A percentile compares a stretch with the other conserved stretches of the same genome.
These are phyloP conservation scores for Acanthurus leucopareius DNA, from an alignment of 2,797 vertebrate species.

Conservation along the genomic window DNA sequence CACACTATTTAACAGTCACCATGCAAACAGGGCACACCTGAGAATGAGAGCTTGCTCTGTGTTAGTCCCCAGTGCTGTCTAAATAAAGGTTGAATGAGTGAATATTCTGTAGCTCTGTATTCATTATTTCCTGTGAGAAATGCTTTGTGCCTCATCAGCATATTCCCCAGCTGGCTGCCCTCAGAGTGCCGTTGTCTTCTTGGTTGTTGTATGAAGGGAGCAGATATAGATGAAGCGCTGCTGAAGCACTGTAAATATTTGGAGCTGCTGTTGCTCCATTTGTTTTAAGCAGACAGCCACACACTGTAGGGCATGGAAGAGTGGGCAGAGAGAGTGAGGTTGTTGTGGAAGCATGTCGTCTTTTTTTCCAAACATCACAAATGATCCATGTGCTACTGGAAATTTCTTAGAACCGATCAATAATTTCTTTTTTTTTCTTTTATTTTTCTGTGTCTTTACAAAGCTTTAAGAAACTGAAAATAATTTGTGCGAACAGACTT, in stretches of 20 bases:
- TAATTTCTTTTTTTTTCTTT: not conserved
- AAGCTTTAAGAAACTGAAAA: not conserved
- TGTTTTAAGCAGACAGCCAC: slow-evolving; percentile 56
- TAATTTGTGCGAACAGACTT: not conserved
- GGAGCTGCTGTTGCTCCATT: slow-evolving; percentile 68
- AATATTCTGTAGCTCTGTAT: slow-evolving; percentile 62
- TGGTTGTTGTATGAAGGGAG: slow-evolving; percentile 42
- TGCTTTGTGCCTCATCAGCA: slow-evolving; percentile 76
- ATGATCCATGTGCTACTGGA: not conserved
- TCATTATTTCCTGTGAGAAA: slow-evolving; percentile 73
- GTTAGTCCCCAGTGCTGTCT: slow-evolving; percentile 58
- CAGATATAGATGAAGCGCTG: slow-evolving; percentile 72
- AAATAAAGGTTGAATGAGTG: slow-evolving; percentile 74
- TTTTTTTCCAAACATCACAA: not conserved
- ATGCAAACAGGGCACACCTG: slow-evolving; percentile 61
- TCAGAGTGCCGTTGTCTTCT: slow-evolving; percentile 53
- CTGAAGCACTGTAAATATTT: slow-evolving; percentile 77
- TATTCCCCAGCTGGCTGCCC: slow-evolving; percentile 68
- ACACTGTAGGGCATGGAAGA: slow-evolving; percentile 15
- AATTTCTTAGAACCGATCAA: not conserved
- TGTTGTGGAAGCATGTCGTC: not conserved
- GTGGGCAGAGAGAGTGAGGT: not conserved
- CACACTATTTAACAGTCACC: slow-evolving; percentile 32
- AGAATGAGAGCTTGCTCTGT: slow-evolving; percentile 33
- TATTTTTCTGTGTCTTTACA: not conserved